Evolutionary conservation across 2,888 invertebrate species (phyloP).

Genomic region (Nemotelus nigrinus): DNA sequence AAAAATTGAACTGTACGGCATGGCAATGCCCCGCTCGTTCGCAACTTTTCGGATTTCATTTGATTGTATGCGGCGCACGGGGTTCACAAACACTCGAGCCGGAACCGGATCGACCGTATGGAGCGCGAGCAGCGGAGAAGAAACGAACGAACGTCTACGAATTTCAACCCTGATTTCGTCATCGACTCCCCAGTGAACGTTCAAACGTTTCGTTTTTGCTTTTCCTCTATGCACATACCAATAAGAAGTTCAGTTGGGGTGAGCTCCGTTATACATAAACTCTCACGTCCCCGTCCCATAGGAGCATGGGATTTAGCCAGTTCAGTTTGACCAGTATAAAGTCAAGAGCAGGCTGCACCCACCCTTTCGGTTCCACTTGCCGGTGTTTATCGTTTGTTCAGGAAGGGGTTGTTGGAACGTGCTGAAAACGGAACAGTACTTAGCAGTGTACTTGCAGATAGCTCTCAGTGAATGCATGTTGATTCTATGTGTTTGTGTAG

Average conservation of each 20-base stretch:
- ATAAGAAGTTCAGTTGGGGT: slow-evolving; percentile 47
- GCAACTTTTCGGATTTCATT: not conserved
- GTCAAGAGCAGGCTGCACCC: not conserved
- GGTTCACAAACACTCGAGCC: slow-evolving; percentile 15
- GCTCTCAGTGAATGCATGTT: not conserved
- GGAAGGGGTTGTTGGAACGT: slow-evolving; percentile 49
- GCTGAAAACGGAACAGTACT: slow-evolving; percentile 46
- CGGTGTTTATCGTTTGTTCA: slow-evolving; percentile 48
- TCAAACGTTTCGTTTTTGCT: slow-evolving; percentile 49
- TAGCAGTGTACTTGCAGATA: slow-evolving; percentile 29
- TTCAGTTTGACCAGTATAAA: too few relatives aligned
- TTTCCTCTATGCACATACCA: slow-evolving; percentile 41
- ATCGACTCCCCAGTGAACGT: not conserved
- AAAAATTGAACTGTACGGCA: slow-evolving; percentile 12
- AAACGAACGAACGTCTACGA: slow-evolving; percentile 43
- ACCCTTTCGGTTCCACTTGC: slow-evolving; percentile 36
- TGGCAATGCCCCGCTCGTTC: not conserved
- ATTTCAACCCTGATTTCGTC: too few relatives aligned
- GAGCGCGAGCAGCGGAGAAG: slow-evolving; percentile 6
- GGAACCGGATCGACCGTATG: slow-evolving; percentile 28
- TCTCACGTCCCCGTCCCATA: slow-evolving; percentile 48
- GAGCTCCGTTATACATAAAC: slow-evolving; percentile 26
- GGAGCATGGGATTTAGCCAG: not conserved
- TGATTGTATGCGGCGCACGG: slow-evolving; percentile 5
- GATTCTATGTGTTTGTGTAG: not conserved